Evolutionary conservation across 2,888 invertebrate genomes (phyloP), one percentile per base, ranked within the genome.

Genomic region (Meliscaeva auricollis): DNA sequence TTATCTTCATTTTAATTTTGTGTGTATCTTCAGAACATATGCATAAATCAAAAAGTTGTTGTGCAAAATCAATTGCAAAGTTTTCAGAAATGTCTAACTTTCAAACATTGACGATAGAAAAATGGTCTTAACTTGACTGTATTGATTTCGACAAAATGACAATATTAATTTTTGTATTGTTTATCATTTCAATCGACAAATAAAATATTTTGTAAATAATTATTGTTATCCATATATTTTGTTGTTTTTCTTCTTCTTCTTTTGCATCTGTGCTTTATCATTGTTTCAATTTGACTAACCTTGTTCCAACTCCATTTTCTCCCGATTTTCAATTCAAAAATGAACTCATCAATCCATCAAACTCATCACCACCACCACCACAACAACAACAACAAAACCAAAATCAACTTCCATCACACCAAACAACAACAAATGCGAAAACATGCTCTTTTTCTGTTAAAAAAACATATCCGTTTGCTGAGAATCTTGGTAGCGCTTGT

Each of bases 401-500:
- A 22, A 15, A 17, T 38, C 72, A 52, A 68, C 26, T 52, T 68
- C 41, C 52, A 62, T 50, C 60, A 58, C 60, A 87, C 88, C 73
- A 87, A 70, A 60, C 78, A 48, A 83, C 74, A 64, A 68, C 66
- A 41, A 80, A 50, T 66, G 52, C 54, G 68, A 80, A 85, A 85
- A 80, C 72, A 68, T 85, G 85, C 20, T 76, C 76, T 87, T 66
- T 88, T 87, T 69, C 83, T 80, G 73, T 87, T 85, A 87, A 88
- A 88, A 81, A 87, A 88, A 88, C 87, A 88, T 84, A 87, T 82
- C 88, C 88, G 74, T 89, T 87, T 74, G 70, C 70, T 52, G 89
- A 89, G 46, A 88, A 87, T 78, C 64, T 88, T 69, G 87, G 80
- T 26, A 87, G 88, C 50, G 52, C 87, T 48, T 88, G 88, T 54